phyloP scores from a whole-genome alignment of 2,797 vertebrate species.

The Pseudotriccus pelzelni region DNA sequence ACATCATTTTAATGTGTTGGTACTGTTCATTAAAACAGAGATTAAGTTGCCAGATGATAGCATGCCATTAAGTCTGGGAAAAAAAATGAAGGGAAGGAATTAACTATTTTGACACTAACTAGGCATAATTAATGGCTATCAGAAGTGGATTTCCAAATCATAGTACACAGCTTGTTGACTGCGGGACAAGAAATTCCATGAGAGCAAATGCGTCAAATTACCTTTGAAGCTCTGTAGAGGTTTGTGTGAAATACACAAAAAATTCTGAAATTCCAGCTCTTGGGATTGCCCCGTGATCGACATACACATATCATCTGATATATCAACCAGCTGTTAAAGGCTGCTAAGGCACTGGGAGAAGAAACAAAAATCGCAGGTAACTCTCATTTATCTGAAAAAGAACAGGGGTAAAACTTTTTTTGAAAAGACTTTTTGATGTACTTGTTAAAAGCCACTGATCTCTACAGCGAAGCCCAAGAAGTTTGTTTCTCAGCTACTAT shows the following conservation, averaged over 20 bases:
- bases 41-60: slow-evolving; percentile 43
- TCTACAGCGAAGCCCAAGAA: not conserved
- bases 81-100: not conserved
- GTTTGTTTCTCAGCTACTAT: not conserved
- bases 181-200: not conserved
- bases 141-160: not conserved
- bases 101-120: slow-evolving; percentile 50
- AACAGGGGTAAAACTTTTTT: not conserved
- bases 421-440: not conserved
- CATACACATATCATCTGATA: accelerated
- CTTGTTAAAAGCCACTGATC: not conserved
- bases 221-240: not conserved
- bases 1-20: slow-evolving; percentile 28
- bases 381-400: not conserved
- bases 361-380: not conserved
- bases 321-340: not conserved
- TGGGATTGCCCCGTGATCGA: not conserved
- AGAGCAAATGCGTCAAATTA: not conserved
- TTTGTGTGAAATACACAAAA: not conserved
- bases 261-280: not conserved
- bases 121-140: slow-evolving; percentile 32
- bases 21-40: slow-evolving; percentile 43
- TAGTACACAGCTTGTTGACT: not conserved
- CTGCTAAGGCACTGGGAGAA: not conserved
- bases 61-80: not conserved